Base-by-base conservation (phyloP, 2,113 vertebrate genomes). In the Chaetops frenatus region DNA sequence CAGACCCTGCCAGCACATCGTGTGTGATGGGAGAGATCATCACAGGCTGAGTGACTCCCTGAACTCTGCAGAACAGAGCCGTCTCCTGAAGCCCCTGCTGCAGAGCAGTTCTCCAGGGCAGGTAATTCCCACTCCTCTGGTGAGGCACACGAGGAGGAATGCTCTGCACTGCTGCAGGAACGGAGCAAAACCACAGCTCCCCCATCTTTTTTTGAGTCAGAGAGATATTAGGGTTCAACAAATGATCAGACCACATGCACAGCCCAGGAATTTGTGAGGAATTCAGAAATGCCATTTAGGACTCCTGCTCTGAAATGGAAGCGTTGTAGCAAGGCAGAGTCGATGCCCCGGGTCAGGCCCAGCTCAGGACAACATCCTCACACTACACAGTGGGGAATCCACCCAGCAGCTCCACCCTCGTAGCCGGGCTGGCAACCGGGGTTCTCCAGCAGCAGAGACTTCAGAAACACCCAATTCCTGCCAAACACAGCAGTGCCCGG, bases 361-460 rank as follows among this genome's bases (percentile, higher is more conserved):
- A 66, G 13, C 51, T 40, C 69, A 24, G 64, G 42, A 35, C n/a
- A 36, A 53, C 29, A 48, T 7, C 5, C 20, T 85, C 51, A 22
- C 86, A 17, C 18, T 3, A 18, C 1, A 0, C 23, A 7, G 12
- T 0, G 22, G 15, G 36, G 1, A 25, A 38, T 62, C 27, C 21
- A 66, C 44, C 28, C 40, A 29, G 65, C 2, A 0, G 27, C 18
- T n/a, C n/a, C 38, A 38, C 11, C 31, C 50, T 65, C 0, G 0
- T 23, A 24, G 61, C 64, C 54, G 24, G 51, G 35, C 38, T 56
- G 29, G 9, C 56, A 50, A 57, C 20, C 14, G 10, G 29, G 23
- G 6, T 1, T 88, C 64, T 74, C n/a, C 22, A 54, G 33, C 60
- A 72, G 18, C 33, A 25, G 6, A 45, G 45, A 33, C 14, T 53